A percentile compares a stretch with the other conserved stretches of the same genome.
phyloP scores from a whole-genome alignment of 2,113 vertebrate species.

The Chaenocephalus aceratus region DNA sequence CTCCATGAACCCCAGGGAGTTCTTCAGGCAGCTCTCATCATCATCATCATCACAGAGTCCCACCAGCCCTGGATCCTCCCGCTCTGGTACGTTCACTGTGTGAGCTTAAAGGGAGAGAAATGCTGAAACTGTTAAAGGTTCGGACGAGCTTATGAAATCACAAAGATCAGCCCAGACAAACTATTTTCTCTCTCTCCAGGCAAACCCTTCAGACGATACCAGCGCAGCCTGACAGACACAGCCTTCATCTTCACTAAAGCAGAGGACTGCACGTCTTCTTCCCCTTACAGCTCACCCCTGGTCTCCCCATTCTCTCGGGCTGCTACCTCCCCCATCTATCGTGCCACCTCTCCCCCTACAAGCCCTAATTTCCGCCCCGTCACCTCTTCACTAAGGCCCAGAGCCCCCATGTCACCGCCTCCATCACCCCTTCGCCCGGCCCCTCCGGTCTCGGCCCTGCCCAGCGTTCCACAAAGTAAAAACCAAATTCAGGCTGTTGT shows the following conservation, averaged over 20 bases:
- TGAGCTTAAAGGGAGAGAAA: not conserved
- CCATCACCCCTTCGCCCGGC: constrained; percentile 53
- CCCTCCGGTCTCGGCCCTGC: constrained; percentile 48
- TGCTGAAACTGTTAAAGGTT: not conserved
- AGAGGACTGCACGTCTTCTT: constrained; percentile 66
- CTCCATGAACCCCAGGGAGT: constrained; percentile 85
- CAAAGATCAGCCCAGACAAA: not conserved
- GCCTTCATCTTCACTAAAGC: constrained; percentile 87
- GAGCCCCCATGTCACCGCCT: constrained; percentile 65
- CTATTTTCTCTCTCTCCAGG: constrained; percentile 67
- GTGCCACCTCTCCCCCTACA: constrained; percentile 58
- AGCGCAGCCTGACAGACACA: constrained; percentile 89
- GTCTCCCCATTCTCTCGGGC: constrained; percentile 79
- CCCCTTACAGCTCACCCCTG: constrained; percentile 75
- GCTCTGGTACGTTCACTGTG: constrained; percentile 62
- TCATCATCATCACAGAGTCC: constrained; percentile 81
- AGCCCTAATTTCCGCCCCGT: constrained; percentile 68
- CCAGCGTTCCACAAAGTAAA: constrained; percentile 46
- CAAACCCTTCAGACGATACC: constrained; percentile 85
- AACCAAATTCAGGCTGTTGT: constrained; percentile 25
- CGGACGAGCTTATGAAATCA: not conserved
- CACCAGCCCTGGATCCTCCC: constrained; percentile 76
- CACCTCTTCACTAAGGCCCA: constrained; percentile 49
- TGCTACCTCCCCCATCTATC: constrained; percentile 63
- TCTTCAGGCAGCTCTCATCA: constrained; percentile 88